Conservation (phyloP, 2,888 invertebrate species). For the Allacma fusca region DNA sequence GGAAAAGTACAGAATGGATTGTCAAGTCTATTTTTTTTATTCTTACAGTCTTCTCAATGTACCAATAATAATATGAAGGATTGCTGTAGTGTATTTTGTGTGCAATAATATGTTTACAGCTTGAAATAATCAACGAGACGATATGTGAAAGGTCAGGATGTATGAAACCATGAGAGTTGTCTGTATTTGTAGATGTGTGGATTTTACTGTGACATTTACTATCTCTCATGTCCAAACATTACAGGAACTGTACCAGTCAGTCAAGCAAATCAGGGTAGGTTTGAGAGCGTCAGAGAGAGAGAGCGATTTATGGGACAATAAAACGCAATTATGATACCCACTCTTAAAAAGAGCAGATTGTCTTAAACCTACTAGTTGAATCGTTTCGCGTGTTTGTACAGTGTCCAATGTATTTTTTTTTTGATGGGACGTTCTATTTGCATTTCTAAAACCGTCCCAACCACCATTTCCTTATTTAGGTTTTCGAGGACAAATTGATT, state of each 20-base stretch:
- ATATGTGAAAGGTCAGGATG: not conserved
- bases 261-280: not conserved
- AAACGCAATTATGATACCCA: not conserved
- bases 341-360: too few species aligned
- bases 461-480: slow-evolving; percentile 26
- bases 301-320: not conserved
- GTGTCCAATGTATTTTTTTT: not conserved
- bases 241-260: not conserved
- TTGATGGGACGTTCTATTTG: slow-evolving; percentile 5
- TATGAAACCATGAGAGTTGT: not conserved
- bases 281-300: not conserved
- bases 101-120: not conserved
- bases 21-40: too few species aligned
- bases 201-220: not conserved
- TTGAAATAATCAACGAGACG: not conserved
- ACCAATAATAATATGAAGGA: too few species aligned
- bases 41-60: too few species aligned
- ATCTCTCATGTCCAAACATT: too few species aligned
- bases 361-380: not conserved
- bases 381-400: not conserved
- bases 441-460: not conserved
- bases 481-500: slow-evolving; percentile 28
- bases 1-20: too few species aligned
- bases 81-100: too few species aligned
- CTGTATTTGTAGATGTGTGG: not conserved